Evolutionary conservation across 2,888 invertebrate species (phyloP).

Genomic region (Drosophila picticornis): DNA sequence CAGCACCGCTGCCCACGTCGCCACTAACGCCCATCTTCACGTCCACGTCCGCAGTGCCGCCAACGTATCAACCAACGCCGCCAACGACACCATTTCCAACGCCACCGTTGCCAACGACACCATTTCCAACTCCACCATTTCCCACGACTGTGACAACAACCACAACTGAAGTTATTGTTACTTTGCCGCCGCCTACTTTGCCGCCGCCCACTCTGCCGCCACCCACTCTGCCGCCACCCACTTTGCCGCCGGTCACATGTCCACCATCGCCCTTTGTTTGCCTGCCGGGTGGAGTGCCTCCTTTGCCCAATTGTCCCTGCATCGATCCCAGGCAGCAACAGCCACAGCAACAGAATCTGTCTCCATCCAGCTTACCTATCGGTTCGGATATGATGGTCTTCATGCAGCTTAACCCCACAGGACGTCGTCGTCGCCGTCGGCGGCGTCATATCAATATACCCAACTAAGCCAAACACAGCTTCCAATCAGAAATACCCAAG

Average conservation of each 20-base stretch:
- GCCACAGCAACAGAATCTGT: background rate
- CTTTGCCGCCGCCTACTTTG: too few species aligned
- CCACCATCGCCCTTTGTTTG: constrained; percentile 80
- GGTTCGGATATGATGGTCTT: constrained; percentile 81
- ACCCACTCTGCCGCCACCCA: too few species aligned
- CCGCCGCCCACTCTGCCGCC: too few species aligned
- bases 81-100: constrained; percentile 15
- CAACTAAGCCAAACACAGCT: constrained; percentile 11
- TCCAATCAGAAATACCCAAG: background rate
- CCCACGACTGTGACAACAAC: constrained; percentile 27
- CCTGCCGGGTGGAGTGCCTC: constrained; percentile 76
- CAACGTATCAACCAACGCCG: constrained; percentile 59
- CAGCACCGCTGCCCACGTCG: constrained; percentile 63
- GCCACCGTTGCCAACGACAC: background rate
- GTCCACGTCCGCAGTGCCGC: constrained; percentile 57
- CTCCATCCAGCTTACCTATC: constrained; percentile 25
- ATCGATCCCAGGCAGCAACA: constrained; percentile 80
- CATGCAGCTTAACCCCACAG: constrained; percentile 60
- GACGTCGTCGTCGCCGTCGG: constrained; percentile 67
- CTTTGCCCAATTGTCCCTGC: constrained; percentile 83
- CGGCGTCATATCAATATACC: constrained; percentile 41
- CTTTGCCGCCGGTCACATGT: constrained; percentile 57
- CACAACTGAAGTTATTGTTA: constrained; percentile 30
- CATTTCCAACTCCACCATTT: constrained; percentile 29
- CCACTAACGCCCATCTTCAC: constrained; percentile 59